Percentiles rank a stretch among this genome's conserved stretches.
phyloP scores from a whole-genome alignment of 2,113 vertebrate genomes.

The Nycticryphes semicollaris region DNA sequence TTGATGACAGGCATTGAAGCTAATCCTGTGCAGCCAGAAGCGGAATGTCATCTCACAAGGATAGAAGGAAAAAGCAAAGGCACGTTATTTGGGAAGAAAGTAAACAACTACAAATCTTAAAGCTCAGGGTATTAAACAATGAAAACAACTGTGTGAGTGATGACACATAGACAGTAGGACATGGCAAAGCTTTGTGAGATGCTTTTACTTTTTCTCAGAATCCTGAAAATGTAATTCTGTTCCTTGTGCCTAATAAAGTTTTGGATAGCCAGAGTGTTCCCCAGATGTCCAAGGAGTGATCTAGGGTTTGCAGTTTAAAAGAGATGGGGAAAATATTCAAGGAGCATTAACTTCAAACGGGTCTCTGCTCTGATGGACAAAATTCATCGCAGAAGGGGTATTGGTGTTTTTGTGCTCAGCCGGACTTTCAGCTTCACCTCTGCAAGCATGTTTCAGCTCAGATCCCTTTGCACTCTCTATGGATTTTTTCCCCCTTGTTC shows the following conservation, averaged over 20 bases:
- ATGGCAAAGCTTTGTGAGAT: neutral
- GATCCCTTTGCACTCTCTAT: neutral
- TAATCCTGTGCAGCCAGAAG: neutral
- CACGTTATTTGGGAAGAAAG: neutral
- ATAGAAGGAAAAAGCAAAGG: neutral
- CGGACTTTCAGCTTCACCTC: slow-evolving; percentile 19
- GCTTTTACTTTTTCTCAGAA: neutral
- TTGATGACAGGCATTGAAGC: neutral
- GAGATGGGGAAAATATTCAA: slow-evolving; percentile 47
- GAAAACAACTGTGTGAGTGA: neutral
- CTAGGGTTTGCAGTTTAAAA: slow-evolving; percentile 26
- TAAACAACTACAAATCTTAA: neutral
- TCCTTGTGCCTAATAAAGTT: neutral
- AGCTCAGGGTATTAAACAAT: neutral
- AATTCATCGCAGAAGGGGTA: slow-evolving; percentile 48
- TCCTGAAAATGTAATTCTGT: neutral
- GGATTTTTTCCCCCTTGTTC: neutral
- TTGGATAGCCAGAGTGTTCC: slow-evolving; percentile 15
- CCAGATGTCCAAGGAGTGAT: slow-evolving; percentile 14
- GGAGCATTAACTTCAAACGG: slow-evolving; percentile 35
- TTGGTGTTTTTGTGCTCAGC: neutral
- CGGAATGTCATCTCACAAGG: neutral
- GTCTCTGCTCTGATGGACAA: slow-evolving; percentile 55
- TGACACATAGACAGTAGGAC: neutral
- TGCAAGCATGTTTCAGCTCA: neutral